Percentiles rank a stretch among this genome's conserved stretches.
These are phyloP conservation scores for Napeogenes inachia DNA, from an alignment of 2,888 invertebrate genomes.

Conservation along the genomic window DNA sequence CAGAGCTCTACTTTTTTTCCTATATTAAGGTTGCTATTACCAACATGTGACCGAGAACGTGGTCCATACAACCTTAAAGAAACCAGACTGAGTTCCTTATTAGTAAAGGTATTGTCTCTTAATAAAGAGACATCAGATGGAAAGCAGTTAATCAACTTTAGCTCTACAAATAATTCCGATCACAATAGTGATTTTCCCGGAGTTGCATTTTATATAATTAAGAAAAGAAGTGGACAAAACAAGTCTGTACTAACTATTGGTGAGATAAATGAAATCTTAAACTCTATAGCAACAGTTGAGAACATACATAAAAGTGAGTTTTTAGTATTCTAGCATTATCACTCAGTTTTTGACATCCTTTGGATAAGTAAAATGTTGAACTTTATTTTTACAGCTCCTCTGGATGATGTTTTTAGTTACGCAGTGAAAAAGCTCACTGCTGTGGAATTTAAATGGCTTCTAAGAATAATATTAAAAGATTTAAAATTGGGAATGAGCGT, in stretches of 20 bases:
- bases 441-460: slow-evolving; percentile 92
- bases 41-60: slow-evolving; percentile 86
- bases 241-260: slow-evolving; percentile 78
- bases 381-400: slow-evolving; percentile 17
- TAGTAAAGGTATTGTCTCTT: slow-evolving; percentile 86
- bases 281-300: slow-evolving; percentile 83
- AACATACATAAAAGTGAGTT: slow-evolving; percentile 77
- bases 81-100: slow-evolving; percentile 82
- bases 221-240: slow-evolving; percentile 63
- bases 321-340: background rate
- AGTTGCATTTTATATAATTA: slow-evolving; percentile 84
- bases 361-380: background rate
- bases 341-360: background rate
- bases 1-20: slow-evolving; percentile 82
- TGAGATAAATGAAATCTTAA: slow-evolving; percentile 85
- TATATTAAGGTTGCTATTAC: slow-evolving; percentile 86
- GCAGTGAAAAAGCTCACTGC: slow-evolving; percentile 83
- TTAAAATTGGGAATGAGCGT: slow-evolving; percentile 86
- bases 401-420: slow-evolving; percentile 78
- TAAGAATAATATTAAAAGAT: slow-evolving; percentile 91
- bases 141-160: slow-evolving; percentile 58
- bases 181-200: slow-evolving; percentile 87
- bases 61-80: slow-evolving; percentile 91
- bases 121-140: slow-evolving; percentile 78
- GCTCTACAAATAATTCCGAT: slow-evolving; percentile 66